Evolutionary conservation across 2,113 vertebrate genomes (phyloP).

Genomic region (Mystacornis crossleyi): DNA sequence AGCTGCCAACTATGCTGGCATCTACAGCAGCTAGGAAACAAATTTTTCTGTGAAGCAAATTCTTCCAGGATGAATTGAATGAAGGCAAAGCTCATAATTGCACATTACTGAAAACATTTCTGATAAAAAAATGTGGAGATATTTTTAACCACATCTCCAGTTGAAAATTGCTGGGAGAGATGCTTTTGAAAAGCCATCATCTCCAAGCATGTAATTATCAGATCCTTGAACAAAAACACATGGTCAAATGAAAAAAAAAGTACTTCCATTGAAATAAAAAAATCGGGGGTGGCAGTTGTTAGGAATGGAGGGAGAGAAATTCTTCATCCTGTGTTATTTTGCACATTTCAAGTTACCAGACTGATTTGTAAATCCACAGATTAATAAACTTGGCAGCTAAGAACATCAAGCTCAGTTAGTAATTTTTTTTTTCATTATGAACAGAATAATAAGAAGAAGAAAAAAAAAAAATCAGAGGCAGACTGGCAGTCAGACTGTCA

Average conservation of each 20-base stretch:
- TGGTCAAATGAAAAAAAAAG: not conserved
- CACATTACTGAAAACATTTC: slow-evolving; percentile 66
- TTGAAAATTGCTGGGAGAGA: slow-evolving; percentile 78
- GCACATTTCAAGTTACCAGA: slow-evolving; percentile 10
- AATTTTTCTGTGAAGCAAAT: slow-evolving; percentile 67
- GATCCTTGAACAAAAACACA: slow-evolving; percentile 72
- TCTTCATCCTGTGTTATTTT: not conserved
- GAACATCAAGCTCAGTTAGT: not conserved
- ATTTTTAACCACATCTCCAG: slow-evolving; percentile 79
- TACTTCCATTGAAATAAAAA: slow-evolving; percentile 35
- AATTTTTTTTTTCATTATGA: not conserved
- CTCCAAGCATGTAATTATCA: slow-evolving; percentile 77
- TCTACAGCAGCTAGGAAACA: slow-evolving; percentile 45
- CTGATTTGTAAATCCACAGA: slow-evolving; percentile 9
- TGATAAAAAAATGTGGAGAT: slow-evolving; percentile 71
- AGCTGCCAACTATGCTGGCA: slow-evolving; percentile 53
- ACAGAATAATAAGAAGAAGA: not conserved
- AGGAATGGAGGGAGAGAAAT: slow-evolving; percentile 7
- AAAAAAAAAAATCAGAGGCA: not conserved
- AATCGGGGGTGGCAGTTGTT: not conserved
- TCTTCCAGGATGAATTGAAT: slow-evolving; percentile 71
- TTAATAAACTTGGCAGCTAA: slow-evolving; percentile 14
- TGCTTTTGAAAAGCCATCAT: slow-evolving; percentile 78
- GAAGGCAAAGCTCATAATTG: slow-evolving; percentile 75
- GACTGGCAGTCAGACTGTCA: slow-evolving; percentile 16